Conservation (phyloP, 2,888 invertebrate species). For the Drosophila acutilabella region DNA sequence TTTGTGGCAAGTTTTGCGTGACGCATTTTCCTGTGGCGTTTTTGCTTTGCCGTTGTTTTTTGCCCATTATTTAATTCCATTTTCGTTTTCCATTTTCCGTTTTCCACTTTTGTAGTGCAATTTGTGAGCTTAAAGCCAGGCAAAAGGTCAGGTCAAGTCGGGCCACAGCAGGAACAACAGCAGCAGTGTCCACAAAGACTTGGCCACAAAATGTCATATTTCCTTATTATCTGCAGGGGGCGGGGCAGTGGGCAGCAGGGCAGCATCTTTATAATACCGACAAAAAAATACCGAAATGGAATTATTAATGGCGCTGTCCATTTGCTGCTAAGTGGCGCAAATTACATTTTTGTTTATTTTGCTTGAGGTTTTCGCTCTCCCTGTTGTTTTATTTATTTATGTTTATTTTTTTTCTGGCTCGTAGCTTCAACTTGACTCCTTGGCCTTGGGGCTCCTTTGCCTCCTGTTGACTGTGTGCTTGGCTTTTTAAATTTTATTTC, state of each 20-base stretch:
- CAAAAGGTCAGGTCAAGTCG: conserved; percentile 26
- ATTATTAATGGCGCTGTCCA: conserved; percentile 80
- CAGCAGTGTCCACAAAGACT: conserved; percentile 35
- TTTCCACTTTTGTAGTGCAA: conserved; percentile 22
- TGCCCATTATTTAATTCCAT: conserved; percentile 49
- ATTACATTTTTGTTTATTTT: conserved; percentile 79
- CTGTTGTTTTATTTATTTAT: conserved; percentile 53
- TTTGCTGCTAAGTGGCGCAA: conserved; percentile 80
- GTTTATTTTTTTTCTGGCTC: conserved; percentile 14
- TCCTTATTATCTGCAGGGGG: conserved; percentile 69
- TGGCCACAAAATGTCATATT: conserved; percentile 69
- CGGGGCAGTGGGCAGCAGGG: not conserved
- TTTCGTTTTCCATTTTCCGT: conserved; percentile 5
- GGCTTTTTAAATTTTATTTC: conserved; percentile 47
- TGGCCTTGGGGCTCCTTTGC: conserved; percentile 51
- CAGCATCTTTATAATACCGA: conserved; percentile 40
- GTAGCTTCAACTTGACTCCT: conserved; percentile 47
- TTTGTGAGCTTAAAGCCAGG: conserved; percentile 50
- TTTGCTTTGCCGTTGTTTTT: conserved; percentile 1
- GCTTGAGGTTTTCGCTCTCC: conserved; percentile 44
- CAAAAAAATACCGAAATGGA: conserved; percentile 62
- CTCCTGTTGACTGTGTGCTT: conserved; percentile 21
- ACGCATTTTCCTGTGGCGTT: conserved; percentile 20
- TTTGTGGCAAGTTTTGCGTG: conserved; percentile 19
- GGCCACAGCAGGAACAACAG: conserved; percentile 1